Evolutionary conservation across 1,140 invertebrate genomes (phyloP), one percentile per base, ranked within the genome.

Genomic region (Bombus ignitus): DNA sequence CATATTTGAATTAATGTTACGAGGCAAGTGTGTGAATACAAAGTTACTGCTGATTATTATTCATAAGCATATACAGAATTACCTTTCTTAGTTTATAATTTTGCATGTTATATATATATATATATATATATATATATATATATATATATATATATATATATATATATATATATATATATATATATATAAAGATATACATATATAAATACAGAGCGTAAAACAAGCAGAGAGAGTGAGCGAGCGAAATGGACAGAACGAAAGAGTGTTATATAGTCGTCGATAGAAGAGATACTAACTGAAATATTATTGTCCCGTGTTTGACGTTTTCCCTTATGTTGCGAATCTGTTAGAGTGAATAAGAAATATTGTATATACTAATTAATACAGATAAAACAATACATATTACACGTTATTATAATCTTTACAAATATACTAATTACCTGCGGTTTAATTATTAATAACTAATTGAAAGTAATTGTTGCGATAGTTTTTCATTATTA

Each of bases 361-460:
- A 81, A 83, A 79, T 75, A 90, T 90, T 93, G 89, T 92, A 90
- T 93, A 93, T 92, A 93, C 87, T 91, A 93, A 90, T 91, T 47
- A 90, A 87, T 90, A 84, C 83, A 91, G 76, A 81, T 90, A 92
- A 92, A 88, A 80, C 83, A 85, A 90, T 85, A 83, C 86, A 91
- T 91, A 92, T 91, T 90, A 92, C 76, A 92, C 84, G 88, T 92
- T 91, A 93, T 90, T 92, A 92, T 93, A 92, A 92, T 90, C 88
- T 90, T 80, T 81, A 90, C 68, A 86, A 92, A 81, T 93, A 93
- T 91, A 87, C 84, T 93, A 90, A 91, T 91, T 92, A 89, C 88
- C 73, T 90, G 90, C 91, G 85, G 75, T 92, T 92, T 92, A 92
- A 93, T 89, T 92, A 92, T 93, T 93, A 92, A 94, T 92, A 92